Conservation (phyloP, 37 sponge, comb jelly and placozoan genomes). For the Bolinopsis microptera region DNA sequence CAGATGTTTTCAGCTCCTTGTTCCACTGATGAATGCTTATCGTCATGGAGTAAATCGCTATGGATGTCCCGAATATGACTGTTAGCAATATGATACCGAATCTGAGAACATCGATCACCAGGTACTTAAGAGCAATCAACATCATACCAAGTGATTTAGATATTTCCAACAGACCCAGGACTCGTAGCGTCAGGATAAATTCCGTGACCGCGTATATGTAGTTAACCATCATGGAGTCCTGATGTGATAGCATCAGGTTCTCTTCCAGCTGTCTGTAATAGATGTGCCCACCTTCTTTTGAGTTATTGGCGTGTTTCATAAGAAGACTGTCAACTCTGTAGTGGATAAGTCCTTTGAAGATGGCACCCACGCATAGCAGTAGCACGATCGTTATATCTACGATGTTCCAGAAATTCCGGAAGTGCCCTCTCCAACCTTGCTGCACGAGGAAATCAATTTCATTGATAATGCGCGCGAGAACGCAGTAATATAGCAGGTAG, state of each 20-base stretch:
- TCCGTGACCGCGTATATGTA: conserved; percentile 43
- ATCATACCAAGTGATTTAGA: background rate
- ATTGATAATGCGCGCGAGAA: background rate
- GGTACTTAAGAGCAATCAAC: conserved; percentile 36
- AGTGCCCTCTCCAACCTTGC: background rate
- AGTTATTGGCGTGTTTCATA: background rate
- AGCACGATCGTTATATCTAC: background rate
- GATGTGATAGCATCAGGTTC: background rate
- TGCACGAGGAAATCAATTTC: background rate
- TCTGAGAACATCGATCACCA: background rate
- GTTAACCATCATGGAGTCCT: background rate
- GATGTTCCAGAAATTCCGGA: background rate
- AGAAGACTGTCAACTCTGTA: background rate
- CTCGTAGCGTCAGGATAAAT: background rate
- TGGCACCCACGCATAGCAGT: background rate
- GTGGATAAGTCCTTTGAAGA: background rate
- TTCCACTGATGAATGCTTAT: background rate
- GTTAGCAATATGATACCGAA: conserved; percentile 7
- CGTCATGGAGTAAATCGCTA: background rate
- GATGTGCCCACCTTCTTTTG: background rate
- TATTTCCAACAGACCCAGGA: conserved; percentile 9
- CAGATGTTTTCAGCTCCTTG: background rate
- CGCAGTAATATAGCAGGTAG: background rate
- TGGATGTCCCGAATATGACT: background rate
- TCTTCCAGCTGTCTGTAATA: background rate